phyloP scores from a whole-genome alignment of 2,888 invertebrate species.

The Heteromyza rotundicornis region DNA sequence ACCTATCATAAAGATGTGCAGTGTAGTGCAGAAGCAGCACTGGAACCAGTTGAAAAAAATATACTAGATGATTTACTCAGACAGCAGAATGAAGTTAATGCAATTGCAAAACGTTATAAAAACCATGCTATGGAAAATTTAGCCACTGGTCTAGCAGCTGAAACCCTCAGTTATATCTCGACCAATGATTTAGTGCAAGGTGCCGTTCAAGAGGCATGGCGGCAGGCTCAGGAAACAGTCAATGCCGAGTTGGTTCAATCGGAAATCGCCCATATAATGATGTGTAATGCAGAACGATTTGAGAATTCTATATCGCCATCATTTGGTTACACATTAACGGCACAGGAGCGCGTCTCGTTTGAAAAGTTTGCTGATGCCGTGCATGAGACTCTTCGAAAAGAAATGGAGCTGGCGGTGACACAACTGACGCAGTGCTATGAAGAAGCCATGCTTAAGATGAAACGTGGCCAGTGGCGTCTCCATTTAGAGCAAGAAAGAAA shows the following conservation, averaged over 20 bases:
- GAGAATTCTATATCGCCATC: constrained; percentile 68
- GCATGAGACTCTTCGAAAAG: constrained; percentile 72
- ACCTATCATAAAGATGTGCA: constrained; percentile 41
- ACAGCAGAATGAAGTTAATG: constrained; percentile 70
- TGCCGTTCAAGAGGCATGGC: constrained; percentile 77
- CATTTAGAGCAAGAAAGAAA: constrained; percentile 64
- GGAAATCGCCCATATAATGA: constrained; percentile 77
- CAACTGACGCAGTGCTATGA: constrained; percentile 74
- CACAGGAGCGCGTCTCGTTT: constrained; percentile 72
- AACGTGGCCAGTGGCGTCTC: constrained; percentile 63
- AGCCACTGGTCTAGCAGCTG: constrained; percentile 73
- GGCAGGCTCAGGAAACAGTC: constrained; percentile 76
- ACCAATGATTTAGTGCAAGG: constrained; percentile 68
- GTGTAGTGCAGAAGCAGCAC: constrained; percentile 57
- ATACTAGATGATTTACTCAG: constrained; percentile 60
- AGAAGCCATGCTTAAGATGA: constrained; percentile 68
- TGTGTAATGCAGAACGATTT: constrained; percentile 73
- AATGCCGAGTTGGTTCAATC: constrained; percentile 78
- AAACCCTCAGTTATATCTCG: constrained; percentile 70
- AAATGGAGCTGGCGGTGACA: constrained; percentile 74
- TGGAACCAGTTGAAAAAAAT: constrained; percentile 64
- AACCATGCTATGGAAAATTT: constrained; percentile 73
- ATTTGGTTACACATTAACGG: constrained; percentile 70
- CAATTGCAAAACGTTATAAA: constrained; percentile 71
- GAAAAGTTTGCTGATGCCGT: constrained; percentile 80